phyloP scores from a whole-genome alignment of 1,140 invertebrate genomes.

The Ericerus pela region DNA sequence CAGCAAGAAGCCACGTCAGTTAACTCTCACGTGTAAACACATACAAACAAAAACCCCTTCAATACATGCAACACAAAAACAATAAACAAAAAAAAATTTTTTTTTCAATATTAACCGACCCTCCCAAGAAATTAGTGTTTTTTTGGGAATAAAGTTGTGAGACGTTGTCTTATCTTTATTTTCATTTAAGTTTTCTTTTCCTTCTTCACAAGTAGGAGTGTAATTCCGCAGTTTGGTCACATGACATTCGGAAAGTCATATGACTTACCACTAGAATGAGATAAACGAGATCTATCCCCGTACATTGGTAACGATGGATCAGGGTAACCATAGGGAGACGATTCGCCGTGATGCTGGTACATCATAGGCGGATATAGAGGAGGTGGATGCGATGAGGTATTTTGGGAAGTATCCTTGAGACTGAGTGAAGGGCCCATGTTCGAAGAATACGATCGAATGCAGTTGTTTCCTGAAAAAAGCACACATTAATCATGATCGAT shows the following conservation, averaged over 20 bases:
- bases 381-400: slow-evolving; percentile 5
- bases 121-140: too few relatives aligned
- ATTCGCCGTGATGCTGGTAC: slow-evolving; percentile 6
- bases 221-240: slow-evolving; percentile 6
- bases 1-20: too few relatives aligned
- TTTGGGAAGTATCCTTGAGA: slow-evolving; percentile 8
- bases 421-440: slow-evolving; percentile 4
- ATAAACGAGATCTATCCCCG: slow-evolving; percentile 5
- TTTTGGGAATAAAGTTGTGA: too few relatives aligned
- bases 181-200: too few relatives aligned
- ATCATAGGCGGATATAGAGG: slow-evolving; percentile 4
- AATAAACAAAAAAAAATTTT: too few relatives aligned
- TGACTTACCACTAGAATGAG: slow-evolving; percentile 9
- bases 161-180: too few relatives aligned
- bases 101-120: too few relatives aligned
- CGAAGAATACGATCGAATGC: slow-evolving; percentile 6
- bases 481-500: slow-evolving; percentile 5
- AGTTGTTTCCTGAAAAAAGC: slow-evolving; percentile 10
- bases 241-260: slow-evolving; percentile 1
- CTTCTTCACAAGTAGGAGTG: background rate
- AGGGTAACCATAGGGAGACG: slow-evolving; percentile 6
- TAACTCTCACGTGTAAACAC: too few relatives aligned
- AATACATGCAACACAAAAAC: too few relatives aligned
- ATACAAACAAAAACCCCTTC: too few relatives aligned
- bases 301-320: slow-evolving; percentile 5